phyloP scores from a whole-genome alignment of 2,888 invertebrate genomes.

The Diplolepis rosae region DNA sequence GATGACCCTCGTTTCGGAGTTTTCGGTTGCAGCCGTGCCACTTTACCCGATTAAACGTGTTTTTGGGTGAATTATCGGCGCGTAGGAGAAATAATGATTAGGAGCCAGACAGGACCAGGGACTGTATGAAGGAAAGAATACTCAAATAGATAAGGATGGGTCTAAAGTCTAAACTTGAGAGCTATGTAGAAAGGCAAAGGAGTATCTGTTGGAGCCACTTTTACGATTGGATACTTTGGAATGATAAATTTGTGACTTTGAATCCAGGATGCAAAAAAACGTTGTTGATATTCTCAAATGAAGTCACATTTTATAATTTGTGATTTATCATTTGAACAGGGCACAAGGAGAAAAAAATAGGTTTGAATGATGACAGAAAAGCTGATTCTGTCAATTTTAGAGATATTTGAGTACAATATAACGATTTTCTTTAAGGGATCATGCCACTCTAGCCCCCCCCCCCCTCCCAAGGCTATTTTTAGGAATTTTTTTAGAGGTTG shows the following conservation, averaged over 20 bases:
- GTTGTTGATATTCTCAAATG: not conserved
- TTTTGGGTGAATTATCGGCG: slow-evolving; percentile 37
- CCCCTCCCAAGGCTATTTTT: no score
- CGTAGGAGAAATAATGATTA: slow-evolving; percentile 15
- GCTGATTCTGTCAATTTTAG: no score
- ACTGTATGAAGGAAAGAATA: not conserved
- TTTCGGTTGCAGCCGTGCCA: slow-evolving; percentile 44
- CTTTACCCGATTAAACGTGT: slow-evolving; percentile 56
- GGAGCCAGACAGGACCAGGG: not conserved
- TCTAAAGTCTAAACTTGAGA: not conserved
- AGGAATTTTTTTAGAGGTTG: no score
- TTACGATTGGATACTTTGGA: not conserved
- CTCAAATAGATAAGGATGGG: not conserved
- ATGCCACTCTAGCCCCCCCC: no score
- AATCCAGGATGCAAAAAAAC: not conserved
- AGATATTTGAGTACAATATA: no score
- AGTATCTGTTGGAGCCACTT: not conserved
- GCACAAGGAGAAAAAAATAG: no score
- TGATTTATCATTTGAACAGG: not conserved
- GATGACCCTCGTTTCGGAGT: slow-evolving; percentile 29
- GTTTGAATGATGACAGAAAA: no score
- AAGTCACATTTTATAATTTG: not conserved
- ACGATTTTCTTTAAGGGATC: no score
- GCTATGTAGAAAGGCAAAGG: not conserved
- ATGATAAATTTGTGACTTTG: not conserved